These are phyloP conservation scores for Brachionichthys hirsutus DNA, from an alignment of 2,113 vertebrate genomes.

Conservation along the genomic window DNA sequence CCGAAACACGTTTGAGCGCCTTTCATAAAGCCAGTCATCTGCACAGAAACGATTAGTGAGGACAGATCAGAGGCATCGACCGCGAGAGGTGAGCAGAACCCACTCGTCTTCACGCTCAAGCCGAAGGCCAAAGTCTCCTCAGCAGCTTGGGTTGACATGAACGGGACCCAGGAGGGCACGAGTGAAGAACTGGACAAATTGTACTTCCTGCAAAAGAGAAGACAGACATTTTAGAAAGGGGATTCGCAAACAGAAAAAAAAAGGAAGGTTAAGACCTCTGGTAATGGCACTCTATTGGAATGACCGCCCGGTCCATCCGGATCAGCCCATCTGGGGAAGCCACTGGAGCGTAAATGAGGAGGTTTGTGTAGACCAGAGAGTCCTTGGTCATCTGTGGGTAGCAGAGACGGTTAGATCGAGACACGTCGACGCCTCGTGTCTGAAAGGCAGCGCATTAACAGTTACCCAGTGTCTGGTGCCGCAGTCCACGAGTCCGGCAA, in stretches of 20 bases:
- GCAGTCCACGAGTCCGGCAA: slow-evolving; percentile 52
- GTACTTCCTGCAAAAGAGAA: slow-evolving; percentile 54
- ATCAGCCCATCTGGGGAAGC: slow-evolving; percentile 46
- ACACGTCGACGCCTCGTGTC: neutral
- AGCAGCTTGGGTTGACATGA: slow-evolving; percentile 47
- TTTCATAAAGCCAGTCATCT: slow-evolving; percentile 66
- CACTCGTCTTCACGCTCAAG: slow-evolving; percentile 66
- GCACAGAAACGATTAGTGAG: neutral
- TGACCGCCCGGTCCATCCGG: slow-evolving; percentile 66
- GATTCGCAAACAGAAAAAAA: neutral
- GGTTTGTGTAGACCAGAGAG: slow-evolving; percentile 69
- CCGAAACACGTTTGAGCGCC: slow-evolving; percentile 50
- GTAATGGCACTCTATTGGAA: slow-evolving; percentile 74
- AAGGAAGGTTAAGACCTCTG: slow-evolving; percentile 35
- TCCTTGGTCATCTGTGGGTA: slow-evolving; percentile 57
- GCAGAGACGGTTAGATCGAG: neutral
- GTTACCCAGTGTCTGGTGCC: slow-evolving; percentile 70
- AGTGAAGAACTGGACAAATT: slow-evolving; percentile 63
- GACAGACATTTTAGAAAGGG: neutral
- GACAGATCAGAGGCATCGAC: accelerated
- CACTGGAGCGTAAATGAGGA: slow-evolving; percentile 62
- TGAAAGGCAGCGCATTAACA: too few species aligned
- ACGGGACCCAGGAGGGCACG: slow-evolving; percentile 67
- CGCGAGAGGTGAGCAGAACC: accelerated
- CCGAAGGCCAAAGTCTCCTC: slow-evolving; percentile 54